Evolutionary conservation across 1,140 invertebrate species (phyloP), one percentile per base, ranked within the genome.

Genomic region (Scaptomyza graminum): DNA sequence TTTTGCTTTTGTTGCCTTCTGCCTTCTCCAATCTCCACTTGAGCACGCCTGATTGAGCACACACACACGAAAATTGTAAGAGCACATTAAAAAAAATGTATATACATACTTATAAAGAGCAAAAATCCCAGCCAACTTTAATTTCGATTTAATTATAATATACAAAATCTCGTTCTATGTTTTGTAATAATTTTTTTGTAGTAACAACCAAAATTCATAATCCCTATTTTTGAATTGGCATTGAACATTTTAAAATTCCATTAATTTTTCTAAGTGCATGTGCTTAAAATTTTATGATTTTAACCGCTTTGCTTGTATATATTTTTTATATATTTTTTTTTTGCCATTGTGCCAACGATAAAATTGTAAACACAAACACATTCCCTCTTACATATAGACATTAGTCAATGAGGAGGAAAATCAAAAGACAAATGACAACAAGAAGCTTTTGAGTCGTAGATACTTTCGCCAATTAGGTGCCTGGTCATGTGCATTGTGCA

Each of bases 391-490:
- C 7, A 57, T 83, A 74, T 69, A 74, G 85, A 57, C 41, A 57
- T 78, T 75, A 73, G 70, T 64, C 82, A 85, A 87, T 87, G 82
- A 76, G 74, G 66, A 61, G 78, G 82, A 85, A 85, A 85, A 85
- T 85, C 82, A 87, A 85, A 85, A 78, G 64, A 73, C 70, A 56
- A 71, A 71, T 71, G 63, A 47, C 54, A 72, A 47, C 55, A n/a
- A 81, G 57, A 61, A 65, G 64, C 61, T 68, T 54, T 69, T 56
- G 55, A 16, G 15, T 18, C 22, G 44, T 57, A 37, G 46, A 28
- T 52, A 54, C 70, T 71, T 79, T 79, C 52, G 63, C 74, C 82
- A 85, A 85, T 85, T 87, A 85, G 66, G 64, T 87, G 82, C 74
- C 64, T 39, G 59, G 81, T 85, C 81, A 87, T 77, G 82, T 64